Conservation (phyloP, 2,113 vertebrate species). For the Lophius piscatorius region DNA sequence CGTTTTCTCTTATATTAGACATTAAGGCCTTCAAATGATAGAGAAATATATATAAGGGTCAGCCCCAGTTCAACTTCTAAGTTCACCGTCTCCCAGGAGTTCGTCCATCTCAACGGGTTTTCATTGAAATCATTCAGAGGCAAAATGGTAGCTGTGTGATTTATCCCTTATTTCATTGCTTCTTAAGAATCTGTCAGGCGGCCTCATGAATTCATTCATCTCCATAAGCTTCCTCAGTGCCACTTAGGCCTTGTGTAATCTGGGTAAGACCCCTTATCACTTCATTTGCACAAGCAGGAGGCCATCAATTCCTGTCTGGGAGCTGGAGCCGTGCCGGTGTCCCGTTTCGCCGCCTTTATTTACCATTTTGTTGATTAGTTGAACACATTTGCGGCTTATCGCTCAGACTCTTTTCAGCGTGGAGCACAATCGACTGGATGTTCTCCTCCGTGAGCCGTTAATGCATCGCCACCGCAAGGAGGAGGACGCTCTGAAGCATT, state of each 20-base stretch:
- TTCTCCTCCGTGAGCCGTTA: slow-evolving; percentile 63
- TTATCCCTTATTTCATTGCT: slow-evolving; percentile 76
- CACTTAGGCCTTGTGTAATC: slow-evolving; percentile 79
- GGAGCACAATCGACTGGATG: slow-evolving; percentile 60
- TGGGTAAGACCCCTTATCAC: slow-evolving; percentile 75
- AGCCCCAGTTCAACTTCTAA: slow-evolving; percentile 30
- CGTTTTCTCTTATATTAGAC: slow-evolving; percentile 42
- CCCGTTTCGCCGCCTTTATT: slow-evolving; percentile 54
- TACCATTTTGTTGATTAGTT: slow-evolving; percentile 52
- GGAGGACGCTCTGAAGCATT: slow-evolving; percentile 67
- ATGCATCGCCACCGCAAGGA: slow-evolving; percentile 53
- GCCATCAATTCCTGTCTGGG: slow-evolving; percentile 73
- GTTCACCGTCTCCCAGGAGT: slow-evolving; percentile 54
- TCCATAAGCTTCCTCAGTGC: slow-evolving; percentile 76
- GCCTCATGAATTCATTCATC: slow-evolving; percentile 80
- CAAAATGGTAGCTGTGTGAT: slow-evolving; percentile 72
- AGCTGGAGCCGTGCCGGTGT: slow-evolving; percentile 56
- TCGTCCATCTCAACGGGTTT: slow-evolving; percentile 58
- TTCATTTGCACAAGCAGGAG: slow-evolving; percentile 76
- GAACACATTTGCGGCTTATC: slow-evolving; percentile 44
- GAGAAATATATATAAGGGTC: slow-evolving; percentile 66
- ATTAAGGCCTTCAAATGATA: slow-evolving; percentile 57
- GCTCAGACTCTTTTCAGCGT: slow-evolving; percentile 35
- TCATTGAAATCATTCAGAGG: slow-evolving; percentile 69
- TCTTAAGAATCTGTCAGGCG: slow-evolving; percentile 73